Evolutionary conservation across 2,113 vertebrate species (phyloP), one percentile per base, ranked within the genome.

Genomic region (Microcebus tavaratra): DNA sequence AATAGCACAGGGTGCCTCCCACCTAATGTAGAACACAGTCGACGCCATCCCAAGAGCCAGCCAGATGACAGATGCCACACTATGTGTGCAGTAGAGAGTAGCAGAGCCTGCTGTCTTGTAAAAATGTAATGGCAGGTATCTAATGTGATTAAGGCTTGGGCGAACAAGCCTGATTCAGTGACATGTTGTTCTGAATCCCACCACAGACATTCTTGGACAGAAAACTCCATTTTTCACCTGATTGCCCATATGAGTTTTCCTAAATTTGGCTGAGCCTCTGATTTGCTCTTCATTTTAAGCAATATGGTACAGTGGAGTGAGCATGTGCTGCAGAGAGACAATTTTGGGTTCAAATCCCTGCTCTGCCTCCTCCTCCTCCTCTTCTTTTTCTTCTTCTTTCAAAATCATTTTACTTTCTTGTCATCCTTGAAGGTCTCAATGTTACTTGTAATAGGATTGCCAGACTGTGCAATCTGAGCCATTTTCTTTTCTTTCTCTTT

Each of bases 11-110:
- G 72, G 91, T 89, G 73, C 96, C 61, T 95, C 96, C 97, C 57
- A 91, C 34, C 91, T 91, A 85, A 61, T 91, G 93, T 59, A 94
- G 82, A 95, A 93, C 75, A 55, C 0, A 8, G 70, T 21, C 61
- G 53, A 29, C 0, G 1, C 80, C 75, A 79, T 96, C 96, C 93
- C 95, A 65, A 72, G 96, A 96, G 95, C 68, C 81, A 89, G 18
- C 18, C n/a, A 79, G 61, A 55, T 21, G 48, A 90, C 97, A 97
- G 95, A 95, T 97, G 96, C 79, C 95, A 87, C 79, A 34, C 73
- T 94, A 18, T 45, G 79, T 93, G 96, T 97, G 95, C 95, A 97
- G 6, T 57, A 95, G 96, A 98, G 93, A 97, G 93, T n/a, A 67
- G 82, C 97, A 3, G 1, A 82, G 42, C 96, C 97, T 97, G 89